These are phyloP conservation scores for Hormaphis cornu DNA, from an alignment of 1,140 invertebrate genomes.

Conservation along the genomic window DNA sequence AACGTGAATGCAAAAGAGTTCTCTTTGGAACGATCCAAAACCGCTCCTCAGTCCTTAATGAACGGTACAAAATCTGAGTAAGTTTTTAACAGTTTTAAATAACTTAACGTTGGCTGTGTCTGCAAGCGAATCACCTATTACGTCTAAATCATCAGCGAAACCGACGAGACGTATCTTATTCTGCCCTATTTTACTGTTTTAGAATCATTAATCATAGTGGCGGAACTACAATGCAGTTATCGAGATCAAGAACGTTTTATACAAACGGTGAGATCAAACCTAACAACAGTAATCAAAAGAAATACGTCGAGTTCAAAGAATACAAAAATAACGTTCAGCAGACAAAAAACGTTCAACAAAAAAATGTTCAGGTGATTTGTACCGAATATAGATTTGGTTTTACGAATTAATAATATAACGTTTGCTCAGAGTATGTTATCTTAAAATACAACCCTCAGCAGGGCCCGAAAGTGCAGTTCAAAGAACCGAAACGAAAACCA, in stretches of 20 bases:
- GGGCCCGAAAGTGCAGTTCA: conserved; percentile 12
- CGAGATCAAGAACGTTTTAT: conserved; percentile 23
- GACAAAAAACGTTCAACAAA: not conserved
- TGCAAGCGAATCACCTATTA: too few relatives aligned
- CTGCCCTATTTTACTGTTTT: too few relatives aligned
- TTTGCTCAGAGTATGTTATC: not conserved
- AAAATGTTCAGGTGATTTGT: not conserved
- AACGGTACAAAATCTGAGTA: not conserved
- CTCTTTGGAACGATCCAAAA: conserved; percentile 44
- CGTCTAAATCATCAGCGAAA: too few relatives aligned
- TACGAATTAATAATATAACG: not conserved
- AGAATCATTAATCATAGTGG: not conserved
- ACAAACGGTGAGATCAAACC: not conserved
- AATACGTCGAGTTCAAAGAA: not conserved
- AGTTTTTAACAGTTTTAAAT: not conserved
- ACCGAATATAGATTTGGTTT: not conserved
- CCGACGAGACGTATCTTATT: too few relatives aligned
- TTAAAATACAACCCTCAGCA: not conserved
- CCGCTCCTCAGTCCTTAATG: conserved; percentile 4
- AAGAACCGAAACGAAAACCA: not conserved
- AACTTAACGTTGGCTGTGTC: too few relatives aligned
- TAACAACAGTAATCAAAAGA: not conserved
- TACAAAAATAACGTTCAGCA: conserved; percentile 4
- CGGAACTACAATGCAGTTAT: not conserved
- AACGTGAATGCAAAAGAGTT: conserved; percentile 80